Base-by-base conservation (phyloP, 2,888 invertebrate genomes). In the Eurytoma adleriae region DNA sequence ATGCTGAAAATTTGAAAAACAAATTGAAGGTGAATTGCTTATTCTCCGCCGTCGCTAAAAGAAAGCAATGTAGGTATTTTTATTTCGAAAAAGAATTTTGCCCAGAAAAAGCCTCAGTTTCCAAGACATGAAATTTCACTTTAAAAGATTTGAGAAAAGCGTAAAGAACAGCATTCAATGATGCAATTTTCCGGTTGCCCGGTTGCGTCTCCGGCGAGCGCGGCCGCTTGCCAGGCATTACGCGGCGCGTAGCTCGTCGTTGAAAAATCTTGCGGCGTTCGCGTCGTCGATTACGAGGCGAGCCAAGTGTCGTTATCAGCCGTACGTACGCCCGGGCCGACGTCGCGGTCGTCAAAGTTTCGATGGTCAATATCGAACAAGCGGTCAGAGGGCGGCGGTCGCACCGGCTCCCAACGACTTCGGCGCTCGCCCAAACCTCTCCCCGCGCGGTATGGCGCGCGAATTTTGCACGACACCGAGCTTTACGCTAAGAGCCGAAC, bases 351-450 rank as follows among this genome's bases (percentile, higher is more conserved):
- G 56, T 48, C 40, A 13, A 77, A 77, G 56, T 77, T 77, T 77
- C 62, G 61, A 77, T 70, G 64, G 69, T 77, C 77, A 70, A 77
- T 77, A 77, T 77, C 70, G 64, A 77, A 48, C 20, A 61, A 59
- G 30, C 68, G 76, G 61, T 52, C 59, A 68, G 30, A 24, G 20
- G 20, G 10, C 54, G 18, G 18, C 62, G 16, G 14, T 16, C 27
- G 27, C 71, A 20, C 52, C 52, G 27, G 62, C 52, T 61, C 56
- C 12, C 40, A 64, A 74, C 74, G 74, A 74, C 62, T 73, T 73
- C n/a, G 54, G 20, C 13, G 12, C 13, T 40, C 52, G 72, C n/a
- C 27, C 5, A 16, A 54, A 13, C 24, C 14, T 16, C 4, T 4
- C 54, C 14, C 14, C 16, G 24, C 71, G 61, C 56, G 18, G 40